Evolutionary conservation across 2,113 vertebrate species (phyloP), one percentile per base, ranked within the genome.

Genomic region (Myotis brandtii): DNA sequence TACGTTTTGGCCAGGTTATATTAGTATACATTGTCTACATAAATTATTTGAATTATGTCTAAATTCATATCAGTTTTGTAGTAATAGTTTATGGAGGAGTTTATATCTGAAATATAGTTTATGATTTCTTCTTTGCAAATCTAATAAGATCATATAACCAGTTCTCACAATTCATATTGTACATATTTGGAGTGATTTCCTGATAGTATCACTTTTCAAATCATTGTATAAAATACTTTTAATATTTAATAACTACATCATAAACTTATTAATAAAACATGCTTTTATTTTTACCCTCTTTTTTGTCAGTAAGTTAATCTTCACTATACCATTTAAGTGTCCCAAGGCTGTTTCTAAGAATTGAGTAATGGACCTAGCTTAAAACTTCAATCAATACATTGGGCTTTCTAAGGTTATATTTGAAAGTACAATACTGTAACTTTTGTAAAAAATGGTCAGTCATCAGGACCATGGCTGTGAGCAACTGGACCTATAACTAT

Each of bases 61-160:
- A 77, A 88, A 70, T 94, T 32, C 11, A 91, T 1, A 56, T 79
- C n/a, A 75, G 43, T 86, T 59, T 77, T 93, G 32, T 92, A 52
- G 69, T 93, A 40, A 25, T 91, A 95, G 64, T 93, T 91, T 79
- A 43, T 48, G 0, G 32, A 72, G 13, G 14, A 34, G 2, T 91
- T 96, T 91, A 27, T 92, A 73, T 79, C 32, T 86, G 18, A 89
- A 89, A 73, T 72, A 66, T 3, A n/a, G 20, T 83, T 80, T 92
- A 48, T 77, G 52, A 48, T 94, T 89, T 91, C 40, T 83, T 92
- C 50, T 52, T n/a, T 87, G 46, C 87, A 92, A 89, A 80, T 85
- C 14, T 80, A 77, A 82, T 30, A 96, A 89, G 21, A 12, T 77
- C 9, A 23, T 40, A 48, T 62, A 86, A 91, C 30, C 10, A 48